phyloP scores from a whole-genome alignment of 1,140 invertebrate genomes.

The Eumeta japonica region DNA sequence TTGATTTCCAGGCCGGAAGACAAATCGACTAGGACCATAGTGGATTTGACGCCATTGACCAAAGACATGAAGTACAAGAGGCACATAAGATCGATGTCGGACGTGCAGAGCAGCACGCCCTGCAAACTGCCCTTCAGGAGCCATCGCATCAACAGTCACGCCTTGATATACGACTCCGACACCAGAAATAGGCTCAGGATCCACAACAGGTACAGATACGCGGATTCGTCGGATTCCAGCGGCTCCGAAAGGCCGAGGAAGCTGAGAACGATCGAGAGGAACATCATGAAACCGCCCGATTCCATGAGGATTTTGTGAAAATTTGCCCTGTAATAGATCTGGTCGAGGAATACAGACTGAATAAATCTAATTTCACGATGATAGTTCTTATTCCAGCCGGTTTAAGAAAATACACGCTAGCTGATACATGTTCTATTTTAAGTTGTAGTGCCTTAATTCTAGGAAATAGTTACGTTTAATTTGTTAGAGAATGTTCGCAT shows the following conservation, averaged over 20 bases:
- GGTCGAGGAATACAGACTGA: not conserved
- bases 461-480: no score
- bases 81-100: conserved; percentile 49
- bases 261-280: conserved; percentile 28
- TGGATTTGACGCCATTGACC: conserved; percentile 32
- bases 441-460: no score
- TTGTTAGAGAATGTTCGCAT: no score
- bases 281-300: conserved; percentile 43
- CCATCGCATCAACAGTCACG: conserved; percentile 27
- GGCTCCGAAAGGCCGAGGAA: conserved; percentile 33
- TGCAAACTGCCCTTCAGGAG: conserved; percentile 33
- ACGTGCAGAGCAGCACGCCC: conserved; percentile 45
- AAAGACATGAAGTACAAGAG: conserved; percentile 41
- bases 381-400: no score
- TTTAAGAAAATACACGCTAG: no score
- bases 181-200: conserved; percentile 28
- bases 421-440: no score
- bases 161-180: conserved; percentile 44
- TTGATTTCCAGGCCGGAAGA: conserved; percentile 40
- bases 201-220: conserved; percentile 21
- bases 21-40: conserved; percentile 23
- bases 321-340: no score
- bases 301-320: conserved; percentile 48
- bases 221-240: conserved; percentile 43
- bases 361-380: no score